phyloP scores from a whole-genome alignment of 92 coral and sea anemone genomes.

The Siderastrea siderea region DNA sequence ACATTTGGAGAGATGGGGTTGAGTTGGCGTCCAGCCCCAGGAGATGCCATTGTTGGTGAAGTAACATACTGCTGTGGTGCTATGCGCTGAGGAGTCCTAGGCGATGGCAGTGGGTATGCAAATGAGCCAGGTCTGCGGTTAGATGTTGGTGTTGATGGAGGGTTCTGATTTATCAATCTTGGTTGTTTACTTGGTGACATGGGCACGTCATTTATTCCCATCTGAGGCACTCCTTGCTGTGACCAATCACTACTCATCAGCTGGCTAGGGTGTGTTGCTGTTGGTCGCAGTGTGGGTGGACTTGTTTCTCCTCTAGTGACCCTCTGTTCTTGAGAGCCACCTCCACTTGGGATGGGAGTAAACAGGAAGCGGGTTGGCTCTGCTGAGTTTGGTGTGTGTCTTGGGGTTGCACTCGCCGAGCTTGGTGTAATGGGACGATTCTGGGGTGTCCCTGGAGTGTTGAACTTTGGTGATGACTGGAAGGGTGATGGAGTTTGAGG shows the following conservation, averaged over 20 bases:
- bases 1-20: slow-evolving; percentile 80
- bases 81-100: slow-evolving; percentile 90
- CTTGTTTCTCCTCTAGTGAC: slow-evolving; percentile 79
- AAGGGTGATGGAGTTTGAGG: slow-evolving; percentile 89
- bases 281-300: slow-evolving; percentile 96
- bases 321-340: slow-evolving; percentile 79
- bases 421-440: slow-evolving; percentile 97
- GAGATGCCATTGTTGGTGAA: slow-evolving; percentile 91
- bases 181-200: slow-evolving; percentile 99
- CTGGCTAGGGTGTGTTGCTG: slow-evolving; percentile 95
- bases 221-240: slow-evolving; percentile 61
- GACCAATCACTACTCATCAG: slow-evolving; percentile 77
- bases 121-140: slow-evolving; percentile 87
- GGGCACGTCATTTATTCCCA: slow-evolving; percentile 78
- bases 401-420: slow-evolving; percentile 80
- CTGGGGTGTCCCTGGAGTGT: slow-evolving; percentile 93
- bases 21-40: slow-evolving; percentile 70
- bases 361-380: slow-evolving; percentile 95
- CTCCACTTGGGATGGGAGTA: slow-evolving; percentile 90
- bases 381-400: slow-evolving; percentile 91
- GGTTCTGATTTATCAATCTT: slow-evolving; percentile 77
- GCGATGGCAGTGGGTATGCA: slow-evolving; percentile 92
- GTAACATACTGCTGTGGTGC: slow-evolving; percentile 86
- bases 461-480: slow-evolving; percentile 96
- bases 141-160: slow-evolving; percentile 84